These are phyloP conservation scores for Theretra japonica DNA, from an alignment of 2,888 invertebrate species.

Conservation along the genomic window DNA sequence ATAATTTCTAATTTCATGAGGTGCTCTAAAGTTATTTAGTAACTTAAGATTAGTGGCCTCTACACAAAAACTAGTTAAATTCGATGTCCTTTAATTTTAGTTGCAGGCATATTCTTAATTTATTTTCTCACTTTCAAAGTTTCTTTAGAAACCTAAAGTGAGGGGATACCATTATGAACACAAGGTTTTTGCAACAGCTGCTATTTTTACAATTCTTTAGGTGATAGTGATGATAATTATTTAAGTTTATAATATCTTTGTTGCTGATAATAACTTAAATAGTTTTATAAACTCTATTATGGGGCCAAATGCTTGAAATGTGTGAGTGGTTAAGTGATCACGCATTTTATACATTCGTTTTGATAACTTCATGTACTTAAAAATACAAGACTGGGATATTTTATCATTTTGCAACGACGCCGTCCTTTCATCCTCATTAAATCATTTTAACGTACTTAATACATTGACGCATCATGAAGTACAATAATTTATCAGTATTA, in stretches of 20 bases:
- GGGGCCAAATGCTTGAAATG: background rate
- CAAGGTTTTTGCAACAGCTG: slow-evolving; percentile 22
- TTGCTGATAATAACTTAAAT: background rate
- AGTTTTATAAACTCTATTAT: background rate
- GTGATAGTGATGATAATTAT: background rate
- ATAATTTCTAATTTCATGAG: slow-evolving; percentile 29
- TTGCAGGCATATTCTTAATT: slow-evolving; percentile 12
- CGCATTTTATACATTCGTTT: slow-evolving; percentile 24
- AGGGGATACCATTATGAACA: slow-evolving; percentile 49
- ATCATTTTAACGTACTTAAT: slow-evolving; percentile 41
- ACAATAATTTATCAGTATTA: slow-evolving; percentile 67
- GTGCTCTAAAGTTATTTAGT: slow-evolving; percentile 52
- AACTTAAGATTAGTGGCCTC: slow-evolving; percentile 49
- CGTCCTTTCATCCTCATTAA: slow-evolving; percentile 52
- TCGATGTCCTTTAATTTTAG: slow-evolving; percentile 11
- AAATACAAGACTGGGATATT: slow-evolving; percentile 16
- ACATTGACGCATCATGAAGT: slow-evolving; percentile 49
- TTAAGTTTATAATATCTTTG: slow-evolving; percentile 1
- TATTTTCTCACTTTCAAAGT: slow-evolving; percentile 65
- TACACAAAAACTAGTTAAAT: slow-evolving; percentile 2
- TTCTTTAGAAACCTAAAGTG: slow-evolving; percentile 73
- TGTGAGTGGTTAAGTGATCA: background rate
- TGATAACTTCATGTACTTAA: slow-evolving; percentile 31
- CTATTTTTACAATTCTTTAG: background rate
- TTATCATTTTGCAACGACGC: slow-evolving; percentile 47